These are phyloP conservation scores for Latheticus oryzae DNA, from an alignment of 2,888 invertebrate genomes.

Conservation along the genomic window DNA sequence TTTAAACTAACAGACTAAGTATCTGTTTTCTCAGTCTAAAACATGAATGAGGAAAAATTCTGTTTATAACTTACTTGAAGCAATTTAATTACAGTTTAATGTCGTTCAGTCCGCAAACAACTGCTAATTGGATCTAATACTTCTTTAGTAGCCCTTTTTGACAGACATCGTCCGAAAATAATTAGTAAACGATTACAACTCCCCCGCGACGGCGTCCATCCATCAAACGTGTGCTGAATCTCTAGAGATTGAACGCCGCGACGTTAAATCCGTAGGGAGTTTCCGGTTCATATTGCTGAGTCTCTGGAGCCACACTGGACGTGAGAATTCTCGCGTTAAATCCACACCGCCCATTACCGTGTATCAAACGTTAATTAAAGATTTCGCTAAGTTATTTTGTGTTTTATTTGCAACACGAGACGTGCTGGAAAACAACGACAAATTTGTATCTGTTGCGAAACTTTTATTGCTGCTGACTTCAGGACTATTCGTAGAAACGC, in stretches of 20 bases:
- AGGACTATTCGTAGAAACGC: constrained; percentile 29
- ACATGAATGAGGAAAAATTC: too few relatives aligned
- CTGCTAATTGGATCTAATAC: too few relatives aligned
- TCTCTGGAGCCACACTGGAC: constrained; percentile 21
- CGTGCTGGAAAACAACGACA: constrained; percentile 27
- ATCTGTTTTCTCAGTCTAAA: too few relatives aligned
- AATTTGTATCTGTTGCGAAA: constrained; percentile 30
- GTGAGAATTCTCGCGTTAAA: constrained; percentile 25
- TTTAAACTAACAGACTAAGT: too few relatives aligned
- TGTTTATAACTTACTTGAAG: too few relatives aligned
- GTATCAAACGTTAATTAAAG: constrained; percentile 22
- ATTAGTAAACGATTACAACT: constrained; percentile 39
- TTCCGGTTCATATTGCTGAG: constrained; percentile 32
- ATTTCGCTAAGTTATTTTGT: constrained; percentile 9
- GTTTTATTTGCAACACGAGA: constrained; percentile 9
- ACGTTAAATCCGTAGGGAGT: constrained; percentile 26
- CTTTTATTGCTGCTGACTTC: constrained; percentile 17
- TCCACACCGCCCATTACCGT: constrained; percentile 17
- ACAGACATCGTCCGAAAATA: constrained; percentile 31
- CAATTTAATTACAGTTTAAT: too few relatives aligned
- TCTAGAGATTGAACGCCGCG: constrained; percentile 39
- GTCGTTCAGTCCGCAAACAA: too few relatives aligned
- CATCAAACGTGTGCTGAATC: constrained; percentile 51
- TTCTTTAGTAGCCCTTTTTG: too few relatives aligned
- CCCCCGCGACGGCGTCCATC: constrained; percentile 47